Evolutionary conservation across 1,140 invertebrate species (phyloP), one percentile per base, ranked within the genome.

Genomic region (Drosophila arawakana): DNA sequence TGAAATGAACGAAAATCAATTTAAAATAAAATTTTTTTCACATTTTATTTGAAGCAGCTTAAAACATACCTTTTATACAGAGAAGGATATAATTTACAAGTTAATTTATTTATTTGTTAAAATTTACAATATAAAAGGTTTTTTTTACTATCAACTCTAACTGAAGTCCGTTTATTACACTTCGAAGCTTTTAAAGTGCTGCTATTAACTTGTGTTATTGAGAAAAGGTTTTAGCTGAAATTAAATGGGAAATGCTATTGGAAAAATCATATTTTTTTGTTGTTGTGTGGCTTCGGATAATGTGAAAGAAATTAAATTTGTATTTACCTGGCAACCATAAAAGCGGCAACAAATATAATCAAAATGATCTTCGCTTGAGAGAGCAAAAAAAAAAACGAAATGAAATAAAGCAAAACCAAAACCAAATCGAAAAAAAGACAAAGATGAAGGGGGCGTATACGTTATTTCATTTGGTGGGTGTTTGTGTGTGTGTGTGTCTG

Each of bases 281-380:
- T 30, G 4, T 30, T 30, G 25, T 30, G 25, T 30, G 25, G 25
- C 25, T 30, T 8, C 30, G 47, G 21, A 7, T 35, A 21, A 61
- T 58, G 30, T 62, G 66, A 70, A 50, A 59, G 18, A 34, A 44
- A 76, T 66, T 65, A 50, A 70, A 65, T 58, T 58, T 71, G 39
- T 71, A 46, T 75, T 75, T 71, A 71, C 54, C 67, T 70, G 66
- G 15, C 49, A 54, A 47, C 25, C 52, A 44, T 10, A 71, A 59
- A 62, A 67, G 37, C 44, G 25, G 43, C 62, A 58, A 58, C 50
- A 74, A 70, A 74, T 74, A 75, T 75, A 69, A 78, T 75, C 72
- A 75, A 75, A 74, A 78, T 73, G 75, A 72, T 71, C 68, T 76
- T 34, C 68, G 67, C 73, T 62, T 72, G 44, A 59, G 54, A 60